Evolutionary conservation across 2,888 invertebrate species (phyloP).

Genomic region (Dicyrtoma fusca): DNA sequence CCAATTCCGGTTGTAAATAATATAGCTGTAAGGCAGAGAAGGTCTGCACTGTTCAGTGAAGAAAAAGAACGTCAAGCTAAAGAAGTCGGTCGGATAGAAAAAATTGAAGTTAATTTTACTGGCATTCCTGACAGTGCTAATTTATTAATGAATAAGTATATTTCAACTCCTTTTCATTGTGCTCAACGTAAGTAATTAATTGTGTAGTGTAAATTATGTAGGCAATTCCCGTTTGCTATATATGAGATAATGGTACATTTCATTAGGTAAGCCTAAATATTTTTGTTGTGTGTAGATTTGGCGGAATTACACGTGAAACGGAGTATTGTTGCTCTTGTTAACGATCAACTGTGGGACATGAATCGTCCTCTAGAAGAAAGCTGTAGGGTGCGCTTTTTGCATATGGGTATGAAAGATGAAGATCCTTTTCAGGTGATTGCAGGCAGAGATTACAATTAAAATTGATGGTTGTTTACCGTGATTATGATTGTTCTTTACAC

Average conservation of each 20-base stretch:
- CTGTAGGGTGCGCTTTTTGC: constrained; percentile 68
- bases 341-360: constrained; percentile 90
- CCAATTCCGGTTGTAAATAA: constrained; percentile 50
- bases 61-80: constrained; percentile 77
- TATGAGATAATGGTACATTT: constrained; percentile 2
- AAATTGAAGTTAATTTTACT: constrained; percentile 81
- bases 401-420: constrained; percentile 66
- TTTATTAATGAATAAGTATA: constrained; percentile 90
- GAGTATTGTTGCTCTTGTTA: constrained; percentile 78
- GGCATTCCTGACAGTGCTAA: constrained; percentile 71
- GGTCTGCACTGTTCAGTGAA: constrained; percentile 68
- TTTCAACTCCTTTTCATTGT: constrained; percentile 92
- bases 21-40: constrained; percentile 48
- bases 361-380: constrained; percentile 74
- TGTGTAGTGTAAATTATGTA: too few relatives aligned
- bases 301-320: constrained; percentile 71
- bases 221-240: too few relatives aligned
- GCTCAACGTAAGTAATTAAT: constrained; percentile 70
- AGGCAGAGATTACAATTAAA: neutral
- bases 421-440: constrained; percentile 51
- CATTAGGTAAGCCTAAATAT: neutral
- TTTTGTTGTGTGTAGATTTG: constrained; percentile 67
- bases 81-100: constrained; percentile 81
- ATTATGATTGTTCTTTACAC: too few relatives aligned
- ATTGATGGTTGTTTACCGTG: neutral